Base-by-base conservation (phyloP, 2,113 vertebrate genomes). In the Muntiacus reevesi region DNA sequence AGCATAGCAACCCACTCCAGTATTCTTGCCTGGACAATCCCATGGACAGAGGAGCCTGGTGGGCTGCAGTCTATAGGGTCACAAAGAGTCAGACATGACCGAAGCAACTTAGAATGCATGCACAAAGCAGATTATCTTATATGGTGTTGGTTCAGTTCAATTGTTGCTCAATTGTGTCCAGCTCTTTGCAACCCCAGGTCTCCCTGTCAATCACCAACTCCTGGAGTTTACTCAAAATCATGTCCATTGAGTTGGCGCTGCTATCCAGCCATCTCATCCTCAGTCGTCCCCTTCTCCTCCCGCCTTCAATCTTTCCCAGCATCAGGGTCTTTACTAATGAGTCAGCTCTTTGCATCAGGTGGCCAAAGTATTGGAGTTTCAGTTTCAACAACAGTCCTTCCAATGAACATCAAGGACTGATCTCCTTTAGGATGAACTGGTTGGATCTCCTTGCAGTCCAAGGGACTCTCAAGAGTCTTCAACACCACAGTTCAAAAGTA, bases 261-360 rank as follows among this genome's bases (percentile, higher is more conserved):
- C n/a, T n/a, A 71, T 71, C n/a, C 67, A 71, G 0, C 19, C 67
- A 36, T 71, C 67, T 71, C n/a, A 36, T 71, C n/a, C n/a, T 71
- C 4, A 23, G 5, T 71, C 0, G 0, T 71, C n/a, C 0, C 1
- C 67, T 71, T 71, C 17, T 67, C 62, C 17, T 67, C 9, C n/a
- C 0, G 0, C 9, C 19, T 6, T 71, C 64, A 71, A 36, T 71
- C 17, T 23, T 71, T 23, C n/a, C 19, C n/a, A 71, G n/a, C 19
- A 36, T 36, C 64, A 36, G 64, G 9, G n/a, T 36, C 17, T 71
- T 71, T 36, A 36, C 64, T 9, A 71, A 0, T 71, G 19, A 71
- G 9, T 71, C n/a, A 71, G 64, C n/a, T 36, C n/a, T 71, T 71
- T 17, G 21, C 64, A 36, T 71, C n/a, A 71, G 19, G 64, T 71